Evolutionary conservation across 2,797 vertebrate genomes (phyloP).

Genomic region (Vireo griseus): DNA sequence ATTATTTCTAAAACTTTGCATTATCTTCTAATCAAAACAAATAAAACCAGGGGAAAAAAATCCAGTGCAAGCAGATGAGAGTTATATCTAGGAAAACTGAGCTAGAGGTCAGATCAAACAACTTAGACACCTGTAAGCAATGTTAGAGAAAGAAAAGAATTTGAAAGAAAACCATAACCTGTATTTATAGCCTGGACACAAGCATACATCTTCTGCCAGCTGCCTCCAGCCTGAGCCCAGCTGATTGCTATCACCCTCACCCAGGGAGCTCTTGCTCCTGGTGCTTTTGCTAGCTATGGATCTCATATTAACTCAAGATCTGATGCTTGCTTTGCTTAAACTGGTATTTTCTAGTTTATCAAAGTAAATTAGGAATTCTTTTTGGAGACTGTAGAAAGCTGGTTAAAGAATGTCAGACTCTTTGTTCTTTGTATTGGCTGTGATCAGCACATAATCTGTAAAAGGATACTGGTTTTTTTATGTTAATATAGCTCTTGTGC

Average conservation of each 20-base stretch:
- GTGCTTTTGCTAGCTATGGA: neutral
- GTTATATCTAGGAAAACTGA: neutral
- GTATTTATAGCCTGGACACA: neutral
- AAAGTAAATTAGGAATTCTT: neutral
- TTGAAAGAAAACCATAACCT: neutral
- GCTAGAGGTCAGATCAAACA: neutral
- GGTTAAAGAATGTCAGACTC: neutral
- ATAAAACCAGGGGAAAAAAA: neutral
- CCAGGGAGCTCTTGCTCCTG: neutral
- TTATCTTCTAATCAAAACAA: neutral
- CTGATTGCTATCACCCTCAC: neutral
- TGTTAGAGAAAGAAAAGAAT: neutral
- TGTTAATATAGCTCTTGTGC: neutral
- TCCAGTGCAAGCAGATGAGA: neutral
- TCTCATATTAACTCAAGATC: neutral
- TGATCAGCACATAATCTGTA: neutral
- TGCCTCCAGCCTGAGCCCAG: neutral
- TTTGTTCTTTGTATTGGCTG: neutral
- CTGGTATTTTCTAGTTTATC: neutral
- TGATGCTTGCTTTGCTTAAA: neutral
- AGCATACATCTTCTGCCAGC: neutral
- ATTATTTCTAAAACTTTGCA: neutral
- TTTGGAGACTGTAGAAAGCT: neutral
- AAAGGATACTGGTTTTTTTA: neutral
- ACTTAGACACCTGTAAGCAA: neutral